Evolutionary conservation across 2,113 vertebrate species (phyloP).

Genomic region (Cyprinodon tularosa): DNA sequence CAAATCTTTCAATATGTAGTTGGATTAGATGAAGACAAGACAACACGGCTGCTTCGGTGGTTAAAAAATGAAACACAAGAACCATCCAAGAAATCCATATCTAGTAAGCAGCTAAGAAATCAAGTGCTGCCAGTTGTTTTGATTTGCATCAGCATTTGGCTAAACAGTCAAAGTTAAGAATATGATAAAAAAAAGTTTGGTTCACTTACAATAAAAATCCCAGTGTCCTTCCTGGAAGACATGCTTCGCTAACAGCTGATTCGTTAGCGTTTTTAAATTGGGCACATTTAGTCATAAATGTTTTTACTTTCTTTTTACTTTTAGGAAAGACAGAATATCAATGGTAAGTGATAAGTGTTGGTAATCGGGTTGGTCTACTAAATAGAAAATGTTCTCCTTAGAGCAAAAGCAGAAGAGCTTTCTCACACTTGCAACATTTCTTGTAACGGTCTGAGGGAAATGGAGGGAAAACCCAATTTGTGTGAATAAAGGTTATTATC

Average conservation of each 20-base stretch:
- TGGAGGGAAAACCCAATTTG: too few relatives aligned
- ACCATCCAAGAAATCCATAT: background rate
- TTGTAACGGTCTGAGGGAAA: background rate
- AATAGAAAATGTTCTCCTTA: background rate
- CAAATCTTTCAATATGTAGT: background rate
- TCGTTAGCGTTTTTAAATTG: background rate
- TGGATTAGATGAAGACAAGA: background rate
- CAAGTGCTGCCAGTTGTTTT: background rate
- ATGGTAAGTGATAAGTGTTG: background rate
- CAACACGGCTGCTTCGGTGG: background rate
- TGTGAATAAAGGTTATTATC: too few relatives aligned
- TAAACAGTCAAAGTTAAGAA: background rate
- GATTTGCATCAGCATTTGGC: background rate
- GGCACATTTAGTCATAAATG: background rate
- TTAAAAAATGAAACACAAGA: too few relatives aligned
- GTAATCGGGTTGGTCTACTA: background rate
- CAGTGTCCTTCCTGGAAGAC: background rate
- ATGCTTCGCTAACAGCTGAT: background rate
- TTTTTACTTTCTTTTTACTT: background rate
- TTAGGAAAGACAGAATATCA: background rate
- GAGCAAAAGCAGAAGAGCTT: background rate
- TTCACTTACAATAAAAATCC: background rate
- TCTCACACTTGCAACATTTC: background rate
- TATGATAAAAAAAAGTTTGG: background rate
- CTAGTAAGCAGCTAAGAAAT: background rate